Evolutionary conservation across 2,888 invertebrate species (phyloP), one percentile per base, ranked within the genome.

Genomic region (Chrysina gloriosa): DNA sequence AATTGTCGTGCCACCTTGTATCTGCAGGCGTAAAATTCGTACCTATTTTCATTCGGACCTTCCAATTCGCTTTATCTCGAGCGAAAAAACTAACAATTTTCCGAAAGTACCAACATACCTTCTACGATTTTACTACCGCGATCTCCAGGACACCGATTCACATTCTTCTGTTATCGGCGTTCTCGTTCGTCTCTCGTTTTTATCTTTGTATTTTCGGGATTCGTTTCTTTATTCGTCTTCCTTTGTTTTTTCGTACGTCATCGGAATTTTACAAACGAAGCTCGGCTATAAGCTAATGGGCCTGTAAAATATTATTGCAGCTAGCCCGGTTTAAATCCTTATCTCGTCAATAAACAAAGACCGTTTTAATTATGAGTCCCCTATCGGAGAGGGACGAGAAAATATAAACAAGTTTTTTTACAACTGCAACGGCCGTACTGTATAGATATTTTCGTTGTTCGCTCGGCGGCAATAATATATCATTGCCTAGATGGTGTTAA

Each of bases 321-420:
- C 70, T n/a, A 66, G 69, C 69, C 69, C 16, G 69, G 63, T 72
- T 73, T 71, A 71, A 72, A 71, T 72, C 74, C 76, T 78, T 77
- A 77, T 78, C 77, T 74, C 74, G 75, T 76, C 77, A 74, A 77
- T 78, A 77, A 78, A 77, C 73, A 75, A 77, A 75, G 73, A 72
- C 75, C 72, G 76, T 76, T 77, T 78, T 78, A 78, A 78, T 78
- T 77, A 64, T 76, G 77, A 75, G 73, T 71, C 68, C 74, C 69
- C 50, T 27, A 29, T 27, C 50, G 50, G 29, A 11, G 69, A 56
- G 67, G 69, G 68, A 74, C 74, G 70, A 70, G 70, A 74, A 72
- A 71, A 71, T 74, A 74, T 75, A 75, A 74, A 76, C 72, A 68
- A 70, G 58, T 58, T 58, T 73, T 71, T 70, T 73, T 73, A 68